Percentiles rank a stretch among this genome's conserved stretches.
These are phyloP conservation scores for Guaruba guarouba DNA, from an alignment of 2,113 vertebrate genomes.

Conservation along the genomic window DNA sequence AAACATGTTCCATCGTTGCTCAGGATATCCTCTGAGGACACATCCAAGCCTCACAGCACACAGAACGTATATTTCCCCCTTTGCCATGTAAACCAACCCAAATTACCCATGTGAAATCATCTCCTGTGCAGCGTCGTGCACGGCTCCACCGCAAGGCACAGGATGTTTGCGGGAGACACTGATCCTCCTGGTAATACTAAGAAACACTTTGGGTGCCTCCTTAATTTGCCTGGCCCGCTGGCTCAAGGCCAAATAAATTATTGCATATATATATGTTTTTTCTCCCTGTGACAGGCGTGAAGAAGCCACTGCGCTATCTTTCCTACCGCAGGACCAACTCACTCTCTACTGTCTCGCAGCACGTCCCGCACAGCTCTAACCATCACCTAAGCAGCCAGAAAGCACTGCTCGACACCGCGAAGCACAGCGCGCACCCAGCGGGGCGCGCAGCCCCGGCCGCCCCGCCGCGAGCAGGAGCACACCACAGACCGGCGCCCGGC, in stretches of 20 bases:
- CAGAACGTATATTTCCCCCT: background rate
- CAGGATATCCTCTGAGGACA: background rate
- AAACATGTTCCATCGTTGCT: fast-evolving
- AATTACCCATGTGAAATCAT: background rate
- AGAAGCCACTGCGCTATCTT: background rate
- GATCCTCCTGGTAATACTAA: background rate
- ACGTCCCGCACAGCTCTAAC: fast-evolving
- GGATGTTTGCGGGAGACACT: background rate
- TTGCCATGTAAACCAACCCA: background rate
- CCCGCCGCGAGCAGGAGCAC: fast-evolving
- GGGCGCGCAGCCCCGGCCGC: fast-evolving
- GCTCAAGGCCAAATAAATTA: background rate
- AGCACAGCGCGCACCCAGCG: fast-evolving
- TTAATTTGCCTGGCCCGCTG: background rate
- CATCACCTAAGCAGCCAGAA: fast-evolving
- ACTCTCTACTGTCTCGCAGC: fast-evolving
- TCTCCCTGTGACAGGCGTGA: background rate
- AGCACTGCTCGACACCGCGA: fast-evolving
- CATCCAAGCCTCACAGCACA: background rate
- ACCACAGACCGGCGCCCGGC: too few species aligned
- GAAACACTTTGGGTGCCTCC: background rate
- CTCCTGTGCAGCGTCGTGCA: background rate
- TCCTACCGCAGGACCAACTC: too few species aligned
- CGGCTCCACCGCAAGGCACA: background rate
- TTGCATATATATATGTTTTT: background rate